These are phyloP conservation scores for Sebastes steindachneri DNA, from an alignment of 2,797 vertebrate species.

Conservation along the genomic window DNA sequence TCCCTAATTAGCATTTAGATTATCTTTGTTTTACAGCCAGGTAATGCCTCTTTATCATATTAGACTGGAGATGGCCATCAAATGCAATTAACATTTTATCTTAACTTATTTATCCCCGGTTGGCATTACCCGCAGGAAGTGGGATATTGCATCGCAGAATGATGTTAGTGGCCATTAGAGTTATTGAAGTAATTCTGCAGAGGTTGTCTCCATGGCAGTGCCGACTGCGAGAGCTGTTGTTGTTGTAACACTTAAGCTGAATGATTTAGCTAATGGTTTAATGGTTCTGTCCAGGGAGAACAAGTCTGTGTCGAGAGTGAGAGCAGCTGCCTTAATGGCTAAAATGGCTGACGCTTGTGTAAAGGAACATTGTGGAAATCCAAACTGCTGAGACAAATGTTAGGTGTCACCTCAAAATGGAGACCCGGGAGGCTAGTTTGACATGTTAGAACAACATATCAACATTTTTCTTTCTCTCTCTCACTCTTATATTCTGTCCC, in stretches of 20 bases:
- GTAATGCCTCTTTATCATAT: slow-evolving; percentile 85
- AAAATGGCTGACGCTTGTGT: slow-evolving; percentile 51
- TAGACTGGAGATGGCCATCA: slow-evolving; percentile 86
- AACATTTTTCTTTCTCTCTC: not conserved
- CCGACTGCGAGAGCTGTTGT: slow-evolving; percentile 57
- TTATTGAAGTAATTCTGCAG: slow-evolving; percentile 85
- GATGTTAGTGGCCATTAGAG: slow-evolving; percentile 85
- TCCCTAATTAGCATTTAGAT: slow-evolving; percentile 88
- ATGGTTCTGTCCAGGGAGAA: slow-evolving; percentile 71
- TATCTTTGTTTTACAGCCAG: slow-evolving; percentile 83
- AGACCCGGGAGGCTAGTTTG: slow-evolving; percentile 10
- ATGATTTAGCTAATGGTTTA: slow-evolving; percentile 77
- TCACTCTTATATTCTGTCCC: not conserved
- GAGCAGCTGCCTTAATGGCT: slow-evolving; percentile 64
- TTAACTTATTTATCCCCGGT: slow-evolving; percentile 85
- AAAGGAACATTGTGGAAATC: slow-evolving; percentile 40
- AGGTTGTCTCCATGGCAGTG: slow-evolving; percentile 77
- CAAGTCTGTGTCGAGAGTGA: slow-evolving; percentile 52
- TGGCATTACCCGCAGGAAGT: slow-evolving; percentile 84
- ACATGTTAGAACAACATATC: not conserved
- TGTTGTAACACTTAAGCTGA: slow-evolving; percentile 76
- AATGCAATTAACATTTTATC: slow-evolving; percentile 89
- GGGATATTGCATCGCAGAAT: slow-evolving; percentile 84
- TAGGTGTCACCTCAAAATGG: slow-evolving; percentile 32
- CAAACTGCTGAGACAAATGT: slow-evolving; percentile 43